A percentile compares a stretch with the other conserved stretches of the same genome.
Conservation (phyloP, 2,888 invertebrate genomes). For the Hylaea fasciaria region DNA sequence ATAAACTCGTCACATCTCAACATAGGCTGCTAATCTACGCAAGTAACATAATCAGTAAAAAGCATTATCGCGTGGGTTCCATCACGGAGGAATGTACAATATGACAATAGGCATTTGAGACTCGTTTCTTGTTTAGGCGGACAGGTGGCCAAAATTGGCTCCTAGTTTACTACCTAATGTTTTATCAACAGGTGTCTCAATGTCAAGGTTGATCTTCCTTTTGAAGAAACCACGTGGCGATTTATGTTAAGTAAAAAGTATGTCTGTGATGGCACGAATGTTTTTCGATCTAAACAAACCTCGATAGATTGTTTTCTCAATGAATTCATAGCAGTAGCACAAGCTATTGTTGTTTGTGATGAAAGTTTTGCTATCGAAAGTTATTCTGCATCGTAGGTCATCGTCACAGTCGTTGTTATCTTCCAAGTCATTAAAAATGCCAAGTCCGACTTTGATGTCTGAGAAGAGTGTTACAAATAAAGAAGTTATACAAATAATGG, state of each 20-base stretch:
- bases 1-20: neutral
- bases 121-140: conserved; percentile 36
- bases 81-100: too few species aligned
- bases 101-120: conserved; percentile 4
- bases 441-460: neutral
- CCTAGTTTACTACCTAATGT: conserved; percentile 20
- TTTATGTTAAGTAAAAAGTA: neutral
- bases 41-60: neutral
- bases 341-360: conserved; percentile 14
- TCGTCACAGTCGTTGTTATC: conserved; percentile 6
- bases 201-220: conserved; percentile 34
- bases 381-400: conserved; percentile 4
- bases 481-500: conserved; percentile 11
- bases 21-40: neutral
- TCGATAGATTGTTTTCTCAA: conserved; percentile 7
- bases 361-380: conserved; percentile 26
- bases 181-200: conserved; percentile 30
- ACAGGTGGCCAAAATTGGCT: conserved; percentile 31
- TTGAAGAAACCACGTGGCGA: conserved; percentile 24
- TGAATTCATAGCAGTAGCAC: conserved; percentile 9
- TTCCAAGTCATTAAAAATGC: conserved; percentile 18
- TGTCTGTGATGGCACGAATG: neutral
- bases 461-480: conserved; percentile 6
- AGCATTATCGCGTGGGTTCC: conserved; percentile 21
- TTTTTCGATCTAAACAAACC: neutral